Evolutionary conservation across 2,888 invertebrate species (phyloP).

Genomic region (Dolichopus griseipennis): DNA sequence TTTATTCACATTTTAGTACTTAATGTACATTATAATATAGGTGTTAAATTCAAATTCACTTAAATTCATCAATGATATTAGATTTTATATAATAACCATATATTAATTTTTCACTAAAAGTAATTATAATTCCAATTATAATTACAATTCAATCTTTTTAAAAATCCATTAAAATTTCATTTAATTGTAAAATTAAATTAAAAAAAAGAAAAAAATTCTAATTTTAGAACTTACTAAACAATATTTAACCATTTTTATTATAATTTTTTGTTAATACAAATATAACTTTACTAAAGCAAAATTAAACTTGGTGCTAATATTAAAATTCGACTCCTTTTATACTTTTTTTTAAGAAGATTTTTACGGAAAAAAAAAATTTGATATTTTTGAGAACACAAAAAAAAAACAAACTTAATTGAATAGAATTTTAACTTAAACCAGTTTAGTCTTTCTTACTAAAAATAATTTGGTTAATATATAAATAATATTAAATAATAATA

Average conservation of each 20-base stretch:
- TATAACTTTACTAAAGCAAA: neutral
- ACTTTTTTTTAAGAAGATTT: neutral
- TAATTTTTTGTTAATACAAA: neutral
- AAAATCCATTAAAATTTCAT: too few relatives aligned
- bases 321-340: slow-evolving; percentile 1
- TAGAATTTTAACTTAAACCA: neutral
- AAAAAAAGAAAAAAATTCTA: neutral
- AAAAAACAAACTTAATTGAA: neutral
- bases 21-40: too few relatives aligned
- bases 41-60: too few relatives aligned
- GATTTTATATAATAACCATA: too few relatives aligned
- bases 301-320: neutral
- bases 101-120: too few relatives aligned
- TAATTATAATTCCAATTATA: too few relatives aligned
- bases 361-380: too few relatives aligned
- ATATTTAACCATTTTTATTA: neutral
- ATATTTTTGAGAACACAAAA: neutral
- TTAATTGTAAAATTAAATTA: too few relatives aligned
- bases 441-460: neutral
- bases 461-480: neutral
- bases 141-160: neutral
- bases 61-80: too few relatives aligned
- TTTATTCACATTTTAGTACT: too few relatives aligned
- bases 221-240: neutral
- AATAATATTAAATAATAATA: neutral